Base-by-base conservation (phyloP, 1,140 invertebrate species). In the Drosophila biarmipes region DNA sequence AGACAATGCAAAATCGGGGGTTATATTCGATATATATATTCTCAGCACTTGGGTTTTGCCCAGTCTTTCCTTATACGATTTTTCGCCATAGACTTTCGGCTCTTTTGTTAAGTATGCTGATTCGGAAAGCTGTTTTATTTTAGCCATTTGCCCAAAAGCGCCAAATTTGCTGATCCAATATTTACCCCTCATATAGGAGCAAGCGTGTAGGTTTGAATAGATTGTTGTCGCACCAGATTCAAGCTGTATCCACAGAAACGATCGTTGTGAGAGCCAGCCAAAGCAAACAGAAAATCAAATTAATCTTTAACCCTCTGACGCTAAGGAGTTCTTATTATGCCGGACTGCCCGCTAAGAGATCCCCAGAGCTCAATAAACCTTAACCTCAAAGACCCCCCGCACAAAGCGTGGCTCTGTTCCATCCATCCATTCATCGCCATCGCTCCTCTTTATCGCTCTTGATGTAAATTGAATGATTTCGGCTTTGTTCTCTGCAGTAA, bases 381-480 rank as follows among this genome's bases (percentile, higher is more conserved):
- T 61, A 78, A 78, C 55, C 69, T 55, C 55, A 66, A 64, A 46
- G 52, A 24, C 42, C 19, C 40, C 42, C 19, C 40, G 11, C 37
- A 82, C 55, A 68, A 74, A 75, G 74, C 69, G 35, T 40, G 35
- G 48, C 42, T 45, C 21, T 82, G 73, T 77, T 54, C 24, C 51
- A 53, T 56, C 27, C n/a, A 19, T 17, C 14, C 51, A 55, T 27
- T 19, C 45, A 53, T 56, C 27, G n/a, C 19, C 21, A 52, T 34
- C n/a, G 12, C 17, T 19, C 21, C 52, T 53, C 27, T 56, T 53
- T 51, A 64, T 59, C 52, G 29, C 19, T 24, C n/a, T 78, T 59
- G 37, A 69, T 73, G 58, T 54, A 74, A 69, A 78, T 78, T 74
- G 40, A 78, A 73, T 81, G 57, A 73, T 77, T 61, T 67, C 17